A percentile compares a stretch with the other conserved stretches of the same genome.
Conservation (phyloP, 2,888 invertebrate species). For the Lordiphosa andalusiaca region DNA sequence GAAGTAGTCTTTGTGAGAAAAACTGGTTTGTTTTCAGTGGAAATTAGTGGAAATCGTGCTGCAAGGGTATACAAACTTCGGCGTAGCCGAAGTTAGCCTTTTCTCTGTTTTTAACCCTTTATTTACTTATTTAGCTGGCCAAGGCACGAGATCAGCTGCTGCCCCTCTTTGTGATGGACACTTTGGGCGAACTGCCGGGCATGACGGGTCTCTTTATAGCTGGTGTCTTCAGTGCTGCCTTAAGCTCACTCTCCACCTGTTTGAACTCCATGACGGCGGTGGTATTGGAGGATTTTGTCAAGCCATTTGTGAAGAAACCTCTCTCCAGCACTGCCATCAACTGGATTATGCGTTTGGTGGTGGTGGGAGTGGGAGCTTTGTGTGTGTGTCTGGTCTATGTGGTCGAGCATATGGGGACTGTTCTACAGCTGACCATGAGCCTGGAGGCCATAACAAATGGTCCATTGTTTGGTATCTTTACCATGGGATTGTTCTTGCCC, state of each 20-base stretch:
- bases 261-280: slow-evolving; percentile 90
- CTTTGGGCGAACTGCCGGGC: slow-evolving; percentile 87
- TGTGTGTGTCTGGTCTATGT: slow-evolving; percentile 86
- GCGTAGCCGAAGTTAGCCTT: too few relatives aligned
- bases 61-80: too few relatives aligned
- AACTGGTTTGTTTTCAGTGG: too few relatives aligned
- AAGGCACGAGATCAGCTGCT: slow-evolving; percentile 89
- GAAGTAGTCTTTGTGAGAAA: too few relatives aligned
- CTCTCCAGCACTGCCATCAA: slow-evolving; percentile 82
- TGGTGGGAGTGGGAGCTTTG: slow-evolving; percentile 85
- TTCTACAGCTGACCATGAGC: slow-evolving; percentile 85
- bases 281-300: slow-evolving; percentile 87
- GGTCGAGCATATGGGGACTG: slow-evolving; percentile 89
- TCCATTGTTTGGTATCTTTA: slow-evolving; percentile 85
- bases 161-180: slow-evolving; percentile 93
- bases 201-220: slow-evolving; percentile 93
- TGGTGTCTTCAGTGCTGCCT: slow-evolving; percentile 93
- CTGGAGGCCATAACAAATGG: slow-evolving; percentile 87
- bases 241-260: slow-evolving; percentile 89
- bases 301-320: slow-evolving; percentile 83
- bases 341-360: slow-evolving; percentile 86
- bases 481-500: slow-evolving; percentile 86
- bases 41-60: too few relatives aligned
- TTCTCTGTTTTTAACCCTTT: too few relatives aligned
- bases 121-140: slow-evolving; percentile 81